phyloP scores from a whole-genome alignment of 2,888 invertebrate species.

The Dexiosoma caninum region DNA sequence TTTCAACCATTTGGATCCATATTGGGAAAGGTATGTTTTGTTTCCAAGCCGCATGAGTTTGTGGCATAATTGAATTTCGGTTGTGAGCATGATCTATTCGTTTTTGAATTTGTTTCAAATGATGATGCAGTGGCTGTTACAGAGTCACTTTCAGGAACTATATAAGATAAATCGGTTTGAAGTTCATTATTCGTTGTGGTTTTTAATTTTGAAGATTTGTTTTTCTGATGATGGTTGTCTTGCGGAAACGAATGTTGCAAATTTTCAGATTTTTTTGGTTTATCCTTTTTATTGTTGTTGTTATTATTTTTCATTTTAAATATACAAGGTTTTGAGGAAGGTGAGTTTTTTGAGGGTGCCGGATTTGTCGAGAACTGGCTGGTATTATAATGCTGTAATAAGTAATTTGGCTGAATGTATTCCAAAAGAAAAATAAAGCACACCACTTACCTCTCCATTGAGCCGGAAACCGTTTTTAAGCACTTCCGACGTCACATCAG shows the following conservation, averaged over 20 bases:
- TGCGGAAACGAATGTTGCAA: constrained; percentile 37
- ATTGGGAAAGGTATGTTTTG: constrained; percentile 74
- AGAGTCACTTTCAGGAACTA: constrained; percentile 73
- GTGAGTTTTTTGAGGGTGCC: constrained; percentile 55
- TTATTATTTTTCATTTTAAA: constrained; percentile 41
- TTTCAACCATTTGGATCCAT: constrained; percentile 77
- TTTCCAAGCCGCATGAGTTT: constrained; percentile 32
- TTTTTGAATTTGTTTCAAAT: constrained; percentile 44
- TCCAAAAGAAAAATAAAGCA: not conserved
- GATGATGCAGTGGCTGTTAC: constrained; percentile 65
- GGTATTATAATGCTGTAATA: constrained; percentile 19
- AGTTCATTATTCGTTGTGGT: constrained; percentile 34
- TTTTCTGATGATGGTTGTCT: constrained; percentile 16
- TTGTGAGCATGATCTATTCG: constrained; percentile 64
- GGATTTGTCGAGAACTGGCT: constrained; percentile 2
- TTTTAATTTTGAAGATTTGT: constrained; percentile 26
- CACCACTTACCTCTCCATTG: constrained; percentile 54
- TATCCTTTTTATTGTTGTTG: constrained; percentile 51
- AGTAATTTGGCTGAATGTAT: not conserved
- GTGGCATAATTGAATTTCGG: constrained; percentile 58
- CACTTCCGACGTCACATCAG: constrained; percentile 68
- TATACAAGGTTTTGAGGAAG: constrained; percentile 26
- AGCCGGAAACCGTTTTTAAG: constrained; percentile 69
- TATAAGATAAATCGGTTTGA: constrained; percentile 68
- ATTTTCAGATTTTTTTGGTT: constrained; percentile 51